Conservation (phyloP, 2,113 vertebrate genomes). For the Vulpes ferrilata region DNA sequence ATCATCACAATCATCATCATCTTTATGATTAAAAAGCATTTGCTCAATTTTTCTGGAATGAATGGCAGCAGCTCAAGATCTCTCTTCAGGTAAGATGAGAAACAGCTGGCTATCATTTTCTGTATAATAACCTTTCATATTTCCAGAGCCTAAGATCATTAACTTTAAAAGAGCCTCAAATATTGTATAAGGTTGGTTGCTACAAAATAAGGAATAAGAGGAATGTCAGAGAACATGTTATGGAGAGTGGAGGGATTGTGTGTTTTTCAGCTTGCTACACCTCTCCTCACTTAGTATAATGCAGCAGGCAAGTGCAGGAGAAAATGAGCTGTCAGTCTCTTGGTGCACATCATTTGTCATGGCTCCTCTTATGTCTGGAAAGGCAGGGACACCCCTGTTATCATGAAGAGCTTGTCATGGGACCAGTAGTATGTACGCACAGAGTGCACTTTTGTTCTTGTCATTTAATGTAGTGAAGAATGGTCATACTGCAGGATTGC, state of each 20-base stretch:
- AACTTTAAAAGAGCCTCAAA: constrained; percentile 68
- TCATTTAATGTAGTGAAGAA: constrained; percentile 57
- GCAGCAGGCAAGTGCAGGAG: neutral
- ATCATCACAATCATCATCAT: neutral
- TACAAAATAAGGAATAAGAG: neutral
- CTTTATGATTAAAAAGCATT: neutral
- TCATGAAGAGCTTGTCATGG: constrained; percentile 58
- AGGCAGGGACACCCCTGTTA: constrained; percentile 54
- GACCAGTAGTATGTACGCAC: neutral
- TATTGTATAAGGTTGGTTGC: constrained; percentile 64
- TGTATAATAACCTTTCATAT: constrained; percentile 58
- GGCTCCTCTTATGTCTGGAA: constrained; percentile 17
- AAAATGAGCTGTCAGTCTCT: constrained; percentile 69
- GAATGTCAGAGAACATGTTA: neutral
- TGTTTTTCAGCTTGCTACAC: neutral
- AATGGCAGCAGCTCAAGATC: neutral
- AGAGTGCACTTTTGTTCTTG: constrained; percentile 50
- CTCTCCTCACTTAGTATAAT: neutral
- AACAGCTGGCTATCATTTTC: constrained; percentile 52
- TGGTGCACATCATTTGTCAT: constrained; percentile 64
- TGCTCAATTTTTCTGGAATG: neutral
- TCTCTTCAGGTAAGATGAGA: neutral
- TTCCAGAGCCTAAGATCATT: constrained; percentile 70
- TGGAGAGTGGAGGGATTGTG: neutral
- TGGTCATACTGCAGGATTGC: neutral